phyloP scores from a whole-genome alignment of 2,888 invertebrate genomes.

The Metellina segmentata region DNA sequence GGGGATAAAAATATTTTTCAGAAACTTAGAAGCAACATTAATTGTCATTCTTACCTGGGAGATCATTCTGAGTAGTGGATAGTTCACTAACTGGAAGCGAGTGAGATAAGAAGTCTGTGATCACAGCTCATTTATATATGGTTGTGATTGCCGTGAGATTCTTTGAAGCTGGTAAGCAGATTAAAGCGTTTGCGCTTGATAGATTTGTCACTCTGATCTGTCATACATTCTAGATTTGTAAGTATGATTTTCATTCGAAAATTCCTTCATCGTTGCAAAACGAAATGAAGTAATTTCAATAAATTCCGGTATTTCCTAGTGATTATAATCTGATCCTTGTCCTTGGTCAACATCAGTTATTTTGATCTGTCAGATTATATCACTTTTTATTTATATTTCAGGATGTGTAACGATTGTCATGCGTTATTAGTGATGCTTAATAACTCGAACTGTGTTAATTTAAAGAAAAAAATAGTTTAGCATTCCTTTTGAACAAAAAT shows the following conservation, averaged over 20 bases:
- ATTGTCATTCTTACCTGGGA: neutral
- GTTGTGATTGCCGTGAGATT: neutral
- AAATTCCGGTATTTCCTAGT: no score
- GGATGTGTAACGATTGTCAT: no score
- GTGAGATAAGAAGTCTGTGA: neutral
- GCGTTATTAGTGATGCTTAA: no score
- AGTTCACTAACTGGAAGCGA: neutral
- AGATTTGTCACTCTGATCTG: neutral
- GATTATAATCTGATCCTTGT: no score
- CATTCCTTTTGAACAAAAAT: no score
- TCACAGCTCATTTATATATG: neutral
- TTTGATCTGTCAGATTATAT: no score
- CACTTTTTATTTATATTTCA: no score
- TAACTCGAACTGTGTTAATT: neutral
- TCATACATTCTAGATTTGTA: neutral
- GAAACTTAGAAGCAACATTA: no score
- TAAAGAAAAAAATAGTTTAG: neutral
- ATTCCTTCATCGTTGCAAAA: neutral
- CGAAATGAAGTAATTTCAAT: neutral
- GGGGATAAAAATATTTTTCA: no score
- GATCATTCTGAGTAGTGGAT: neutral
- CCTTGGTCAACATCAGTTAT: no score
- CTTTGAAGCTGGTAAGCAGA: neutral
- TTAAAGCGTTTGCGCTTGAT: neutral
- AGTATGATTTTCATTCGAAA: neutral